Percentiles rank a stretch among this genome's conserved stretches.
Conservation (phyloP, 35 echinoderm and acorn worm species). For the Holothuria glaberrima region DNA sequence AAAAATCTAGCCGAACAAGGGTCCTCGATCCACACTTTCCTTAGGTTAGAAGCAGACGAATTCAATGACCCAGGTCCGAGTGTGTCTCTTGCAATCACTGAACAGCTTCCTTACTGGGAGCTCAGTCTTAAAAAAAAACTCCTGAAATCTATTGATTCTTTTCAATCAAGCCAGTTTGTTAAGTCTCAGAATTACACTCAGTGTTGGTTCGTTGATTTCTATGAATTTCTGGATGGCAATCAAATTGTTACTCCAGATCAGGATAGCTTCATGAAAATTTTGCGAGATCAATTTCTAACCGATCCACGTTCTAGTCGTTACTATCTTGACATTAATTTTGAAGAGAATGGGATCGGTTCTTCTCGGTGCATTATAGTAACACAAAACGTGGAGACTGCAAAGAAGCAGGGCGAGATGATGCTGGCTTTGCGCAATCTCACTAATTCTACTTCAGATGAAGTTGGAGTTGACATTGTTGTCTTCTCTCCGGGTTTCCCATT, state of each 20-base stretch:
- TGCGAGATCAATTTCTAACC: conserved; percentile 23
- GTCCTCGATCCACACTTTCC: conserved; percentile 31
- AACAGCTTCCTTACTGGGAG: conserved; percentile 45
- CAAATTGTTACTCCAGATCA: background rate
- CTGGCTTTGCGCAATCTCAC: conserved; percentile 9
- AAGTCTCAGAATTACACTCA: conserved; percentile 4
- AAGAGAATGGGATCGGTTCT: conserved; percentile 1
- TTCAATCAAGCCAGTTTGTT: conserved; percentile 43
- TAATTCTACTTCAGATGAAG: background rate
- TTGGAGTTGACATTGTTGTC: conserved; percentile 14
- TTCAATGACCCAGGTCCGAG: conserved; percentile 42
- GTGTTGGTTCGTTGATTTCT: conserved; percentile 65
- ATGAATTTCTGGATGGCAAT: conserved; percentile 17
- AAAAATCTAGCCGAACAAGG: conserved; percentile 47
- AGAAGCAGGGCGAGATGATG: conserved; percentile 57
- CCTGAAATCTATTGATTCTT: background rate
- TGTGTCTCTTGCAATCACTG: conserved; percentile 29
- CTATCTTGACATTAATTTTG: conserved; percentile 48
- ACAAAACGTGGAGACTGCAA: conserved; percentile 19
- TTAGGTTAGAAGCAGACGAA: background rate
- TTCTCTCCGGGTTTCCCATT: conserved; percentile 50
- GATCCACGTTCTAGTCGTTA: conserved; percentile 11
- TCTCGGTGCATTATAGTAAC: conserved; percentile 51
- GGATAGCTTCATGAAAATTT: background rate
- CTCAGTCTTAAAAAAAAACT: too few species aligned